phyloP scores from a whole-genome alignment of 2,113 vertebrate species.

The Lepus timidus region DNA sequence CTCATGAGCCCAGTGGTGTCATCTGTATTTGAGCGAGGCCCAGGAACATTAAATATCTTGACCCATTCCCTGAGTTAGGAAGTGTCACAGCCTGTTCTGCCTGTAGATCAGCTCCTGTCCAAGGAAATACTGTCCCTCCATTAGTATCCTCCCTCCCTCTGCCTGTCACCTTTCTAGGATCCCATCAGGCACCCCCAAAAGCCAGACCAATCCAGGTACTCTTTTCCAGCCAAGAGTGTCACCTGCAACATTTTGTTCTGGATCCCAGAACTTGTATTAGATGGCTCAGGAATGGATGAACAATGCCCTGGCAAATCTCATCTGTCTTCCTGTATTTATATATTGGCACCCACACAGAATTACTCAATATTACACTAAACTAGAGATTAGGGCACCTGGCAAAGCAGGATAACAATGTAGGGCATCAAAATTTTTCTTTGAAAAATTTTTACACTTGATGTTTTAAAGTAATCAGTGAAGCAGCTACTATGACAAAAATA shows the following conservation, averaged over 20 bases:
- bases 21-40: background rate
- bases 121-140: background rate
- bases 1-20: background rate
- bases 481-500: background rate
- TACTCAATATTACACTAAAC: background rate
- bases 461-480: background rate
- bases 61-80: background rate
- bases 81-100: background rate
- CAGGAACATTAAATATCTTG: background rate
- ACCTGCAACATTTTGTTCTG: background rate
- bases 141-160: background rate
- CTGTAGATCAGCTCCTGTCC: background rate
- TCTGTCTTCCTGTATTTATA: conserved; percentile 9
- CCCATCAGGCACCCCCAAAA: background rate
- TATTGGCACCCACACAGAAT: background rate
- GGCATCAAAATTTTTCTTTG: background rate
- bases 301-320: background rate
- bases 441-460: background rate
- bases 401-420: background rate
- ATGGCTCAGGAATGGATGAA: background rate
- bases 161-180: background rate
- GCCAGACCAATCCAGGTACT: background rate
- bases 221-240: background rate
- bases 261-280: background rate
- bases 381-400: background rate